Percentiles rank a stretch among this genome's conserved stretches.
Conservation (phyloP, 1,140 invertebrate genomes). For the Wiebesia pumilae region DNA sequence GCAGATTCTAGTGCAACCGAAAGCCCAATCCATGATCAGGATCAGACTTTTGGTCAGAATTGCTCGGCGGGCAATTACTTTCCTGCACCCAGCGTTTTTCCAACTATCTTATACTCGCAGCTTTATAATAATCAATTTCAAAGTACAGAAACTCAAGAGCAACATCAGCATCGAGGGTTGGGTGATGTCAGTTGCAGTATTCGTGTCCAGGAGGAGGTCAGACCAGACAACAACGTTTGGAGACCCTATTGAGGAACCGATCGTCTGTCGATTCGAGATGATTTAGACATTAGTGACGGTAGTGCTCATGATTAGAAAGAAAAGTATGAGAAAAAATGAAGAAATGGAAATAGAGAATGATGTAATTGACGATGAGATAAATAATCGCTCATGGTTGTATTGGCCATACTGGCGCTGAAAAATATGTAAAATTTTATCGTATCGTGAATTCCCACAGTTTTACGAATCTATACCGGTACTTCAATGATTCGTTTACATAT, state of each 20-base stretch:
- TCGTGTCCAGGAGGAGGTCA: slow-evolving; percentile 70
- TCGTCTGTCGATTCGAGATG: not conserved
- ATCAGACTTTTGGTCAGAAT: slow-evolving; percentile 79
- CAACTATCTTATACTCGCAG: slow-evolving; percentile 85
- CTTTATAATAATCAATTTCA: slow-evolving; percentile 86
- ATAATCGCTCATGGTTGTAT: slow-evolving; percentile 28
- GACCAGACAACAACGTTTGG: slow-evolving; percentile 74
- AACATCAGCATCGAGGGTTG: slow-evolving; percentile 57
- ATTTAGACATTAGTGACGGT: not conserved
- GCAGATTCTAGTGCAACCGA: slow-evolving; percentile 89
- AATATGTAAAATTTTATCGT: too few relatives aligned
- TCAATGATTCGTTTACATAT: not conserved
- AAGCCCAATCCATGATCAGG: slow-evolving; percentile 87
- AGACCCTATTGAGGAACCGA: slow-evolving; percentile 66
- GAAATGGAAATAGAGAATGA: not conserved
- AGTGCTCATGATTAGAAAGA: not conserved
- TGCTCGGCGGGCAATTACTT: slow-evolving; percentile 78
- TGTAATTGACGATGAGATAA: too few relatives aligned
- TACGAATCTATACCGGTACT: not conserved
- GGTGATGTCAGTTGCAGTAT: slow-evolving; percentile 67
- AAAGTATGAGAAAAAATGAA: not conserved
- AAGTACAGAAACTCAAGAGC: slow-evolving; percentile 77
- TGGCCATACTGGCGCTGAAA: slow-evolving; percentile 23
- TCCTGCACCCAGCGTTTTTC: slow-evolving; percentile 81
- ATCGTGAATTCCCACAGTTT: not conserved